Evolutionary conservation across 2,888 invertebrate genomes (phyloP).

Genomic region (Pachymerium ferrugineum): DNA sequence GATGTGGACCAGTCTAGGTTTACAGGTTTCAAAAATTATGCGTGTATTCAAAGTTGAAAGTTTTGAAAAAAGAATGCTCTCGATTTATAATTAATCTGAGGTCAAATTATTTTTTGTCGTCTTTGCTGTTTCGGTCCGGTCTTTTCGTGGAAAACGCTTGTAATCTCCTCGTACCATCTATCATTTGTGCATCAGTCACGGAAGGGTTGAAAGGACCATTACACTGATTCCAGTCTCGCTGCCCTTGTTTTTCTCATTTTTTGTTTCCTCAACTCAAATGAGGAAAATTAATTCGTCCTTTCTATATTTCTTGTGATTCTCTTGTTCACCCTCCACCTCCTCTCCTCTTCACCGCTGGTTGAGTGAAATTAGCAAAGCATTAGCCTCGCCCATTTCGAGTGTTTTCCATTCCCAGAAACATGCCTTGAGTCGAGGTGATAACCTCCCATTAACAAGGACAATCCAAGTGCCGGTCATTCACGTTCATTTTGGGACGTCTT

Average conservation of each 20-base stretch:
- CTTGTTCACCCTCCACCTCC: background rate
- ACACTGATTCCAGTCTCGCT: background rate
- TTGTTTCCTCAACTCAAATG: background rate
- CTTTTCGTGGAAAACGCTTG: background rate
- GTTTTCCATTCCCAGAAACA: slow-evolving; percentile 1
- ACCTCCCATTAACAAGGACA: background rate
- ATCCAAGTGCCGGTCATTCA: background rate
- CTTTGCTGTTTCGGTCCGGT: background rate
- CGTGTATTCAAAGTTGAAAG: background rate
- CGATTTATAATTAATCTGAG: background rate
- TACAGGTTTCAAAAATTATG: background rate
- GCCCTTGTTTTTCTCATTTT: background rate
- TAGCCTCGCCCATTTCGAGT: slow-evolving; percentile 3
- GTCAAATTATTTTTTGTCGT: too few relatives aligned
- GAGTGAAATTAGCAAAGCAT: background rate
- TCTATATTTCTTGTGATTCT: background rate
- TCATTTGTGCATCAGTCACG: background rate
- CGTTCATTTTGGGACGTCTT: background rate
- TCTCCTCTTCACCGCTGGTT: background rate
- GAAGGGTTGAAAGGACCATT: slow-evolving; percentile 12
- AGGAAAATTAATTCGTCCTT: background rate
- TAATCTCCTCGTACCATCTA: slow-evolving; percentile 1
- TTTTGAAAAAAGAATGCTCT: background rate
- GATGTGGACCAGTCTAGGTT: too few relatives aligned
- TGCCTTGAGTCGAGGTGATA: background rate